Conservation (phyloP, 2,797 vertebrate species). For the Tinamus major region DNA sequence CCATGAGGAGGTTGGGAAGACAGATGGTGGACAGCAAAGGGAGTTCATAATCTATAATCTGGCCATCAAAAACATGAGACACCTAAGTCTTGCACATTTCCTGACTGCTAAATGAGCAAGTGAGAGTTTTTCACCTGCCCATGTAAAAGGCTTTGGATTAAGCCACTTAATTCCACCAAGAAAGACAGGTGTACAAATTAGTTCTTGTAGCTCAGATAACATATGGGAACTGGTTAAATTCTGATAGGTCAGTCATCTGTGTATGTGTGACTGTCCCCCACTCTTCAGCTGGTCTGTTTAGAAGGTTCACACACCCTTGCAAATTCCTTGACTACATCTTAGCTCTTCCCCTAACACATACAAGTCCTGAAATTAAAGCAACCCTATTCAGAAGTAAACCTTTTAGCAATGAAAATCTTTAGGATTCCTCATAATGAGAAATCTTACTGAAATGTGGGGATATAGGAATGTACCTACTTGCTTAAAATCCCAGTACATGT, state of each 20-base stretch:
- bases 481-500: constrained; percentile 62
- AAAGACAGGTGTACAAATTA: not conserved
- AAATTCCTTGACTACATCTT: not conserved
- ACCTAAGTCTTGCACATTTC: not conserved
- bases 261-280: not conserved
- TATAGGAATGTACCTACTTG: constrained; percentile 1
- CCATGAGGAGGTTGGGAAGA: not conserved
- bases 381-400: not conserved
- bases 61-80: not conserved
- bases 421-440: not conserved
- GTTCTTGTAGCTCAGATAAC: not conserved
- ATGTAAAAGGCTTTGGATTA: not conserved
- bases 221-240: not conserved
- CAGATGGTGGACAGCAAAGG: not conserved
- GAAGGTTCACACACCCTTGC: not conserved
- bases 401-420: not conserved
- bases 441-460: not conserved
- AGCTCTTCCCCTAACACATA: not conserved
- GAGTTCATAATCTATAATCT: not conserved
- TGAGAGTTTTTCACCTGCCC: not conserved
- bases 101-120: not conserved
- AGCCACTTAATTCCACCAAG: not conserved
- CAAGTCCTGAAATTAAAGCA: not conserved
- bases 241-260: not conserved
- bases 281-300: not conserved